Evolutionary conservation across 2,888 invertebrate genomes (phyloP), one percentile per base, ranked within the genome.

Genomic region (Noctua fimbriata): DNA sequence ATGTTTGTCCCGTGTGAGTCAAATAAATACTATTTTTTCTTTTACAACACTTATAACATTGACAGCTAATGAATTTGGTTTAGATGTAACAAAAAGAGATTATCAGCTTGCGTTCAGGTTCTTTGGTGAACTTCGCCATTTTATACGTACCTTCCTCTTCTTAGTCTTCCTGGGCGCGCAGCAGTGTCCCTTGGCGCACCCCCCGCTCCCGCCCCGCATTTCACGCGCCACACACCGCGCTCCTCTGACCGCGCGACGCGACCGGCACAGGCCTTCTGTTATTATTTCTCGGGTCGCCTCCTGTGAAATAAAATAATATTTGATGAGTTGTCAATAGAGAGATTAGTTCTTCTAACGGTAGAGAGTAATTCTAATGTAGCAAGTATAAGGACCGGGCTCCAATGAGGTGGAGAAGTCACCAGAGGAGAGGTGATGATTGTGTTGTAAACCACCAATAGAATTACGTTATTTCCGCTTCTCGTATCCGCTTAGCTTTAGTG

Each of bases 111-210:
- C 55, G 24, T 55, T 24, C 55, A 55, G 24, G 5, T 58, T 58
- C n/a, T 14, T 12, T n/a, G 2, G n/a, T 14, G 32, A 63, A 32
- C 3, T 18, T 32, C 32, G 2, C 28, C 7, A 28, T 60, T 24
- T 2, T 7, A 24, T 32, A 44, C 82, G 0, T 69, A 99, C 99
- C 98, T 99, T 99, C 96, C 99, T 98, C 93, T 98, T 98, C 97
- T 99, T 99, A 89, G 99, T 99, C 96, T 99, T 98, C 93, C 98
- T 97, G 5, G 99, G 98, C 87, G 98, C 98, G 95, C 99, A 99
- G 97, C 99, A 99, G 90, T 97, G 97, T 87, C 98, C 98, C 69
- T 98, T 97, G 87, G 98, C 98, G 91, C 99, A 99, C 91, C 98
- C 98, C 98, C 99, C 99, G 98, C 99, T 98, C 75, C 97, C 97